phyloP scores from a whole-genome alignment of 2,113 vertebrate genomes.

The Pardalotus punctatus region DNA sequence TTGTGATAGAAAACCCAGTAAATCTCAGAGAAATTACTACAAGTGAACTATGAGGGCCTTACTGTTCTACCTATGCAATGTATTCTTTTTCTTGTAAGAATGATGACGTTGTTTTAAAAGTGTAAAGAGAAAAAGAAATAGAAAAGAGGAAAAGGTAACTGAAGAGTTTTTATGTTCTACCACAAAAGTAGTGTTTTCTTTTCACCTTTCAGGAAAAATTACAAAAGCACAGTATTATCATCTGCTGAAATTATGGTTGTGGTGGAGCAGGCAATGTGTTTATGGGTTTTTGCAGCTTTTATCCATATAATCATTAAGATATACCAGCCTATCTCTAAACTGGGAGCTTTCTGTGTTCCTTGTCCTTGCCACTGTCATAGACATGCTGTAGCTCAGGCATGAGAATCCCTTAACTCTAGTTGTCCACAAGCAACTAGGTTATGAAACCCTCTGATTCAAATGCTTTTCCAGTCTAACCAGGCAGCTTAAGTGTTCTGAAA shows the following conservation, averaged over 20 bases:
- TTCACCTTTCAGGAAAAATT: background rate
- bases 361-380: background rate
- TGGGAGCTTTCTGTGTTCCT: background rate
- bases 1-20: conserved; percentile 13
- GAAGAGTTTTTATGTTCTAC: background rate
- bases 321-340: background rate
- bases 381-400: background rate
- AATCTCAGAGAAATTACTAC: background rate
- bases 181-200: background rate
- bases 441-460: background rate
- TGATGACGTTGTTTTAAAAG: background rate
- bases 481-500: background rate
- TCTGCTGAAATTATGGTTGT: background rate
- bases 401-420: background rate
- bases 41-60: background rate
- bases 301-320: background rate
- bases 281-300: background rate
- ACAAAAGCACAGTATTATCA: background rate
- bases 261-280: background rate
- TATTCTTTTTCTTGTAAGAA: conserved; percentile 13
- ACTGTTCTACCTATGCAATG: background rate
- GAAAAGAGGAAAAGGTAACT: background rate
- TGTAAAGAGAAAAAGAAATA: background rate
- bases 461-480: background rate
- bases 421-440: background rate